These are phyloP conservation scores for Drosophila stalkeri DNA, from an alignment of 2,888 invertebrate genomes.

Conservation along the genomic window DNA sequence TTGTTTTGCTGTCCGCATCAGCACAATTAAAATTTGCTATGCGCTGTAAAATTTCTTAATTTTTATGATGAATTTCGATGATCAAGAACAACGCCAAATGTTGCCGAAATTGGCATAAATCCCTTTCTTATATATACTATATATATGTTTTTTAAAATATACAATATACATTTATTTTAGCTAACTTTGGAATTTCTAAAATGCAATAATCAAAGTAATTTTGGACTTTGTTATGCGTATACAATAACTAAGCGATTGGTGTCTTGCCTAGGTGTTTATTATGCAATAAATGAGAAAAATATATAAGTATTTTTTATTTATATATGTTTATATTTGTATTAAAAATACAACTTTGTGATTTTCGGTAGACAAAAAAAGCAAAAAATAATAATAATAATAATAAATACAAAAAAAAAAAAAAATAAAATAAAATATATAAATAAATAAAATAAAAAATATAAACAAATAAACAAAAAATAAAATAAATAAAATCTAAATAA, in stretches of 20 bases:
- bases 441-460: too few species aligned
- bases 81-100: constrained; percentile 29
- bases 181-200: constrained; percentile 42
- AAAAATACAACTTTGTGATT: background rate
- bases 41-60: constrained; percentile 78
- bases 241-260: background rate
- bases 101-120: constrained; percentile 5
- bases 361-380: too few species aligned
- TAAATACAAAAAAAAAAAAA: too few species aligned
- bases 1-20: constrained; percentile 49
- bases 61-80: constrained; percentile 77
- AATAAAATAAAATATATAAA: too few species aligned
- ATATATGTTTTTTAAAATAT: constrained; percentile 20
- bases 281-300: background rate
- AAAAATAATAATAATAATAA: too few species aligned
- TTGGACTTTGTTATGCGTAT: constrained; percentile 6
- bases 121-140: background rate
- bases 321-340: background rate
- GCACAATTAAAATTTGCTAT: constrained; percentile 72
- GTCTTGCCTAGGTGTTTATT: background rate
- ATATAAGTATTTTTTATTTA: background rate
- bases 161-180: constrained; percentile 25
- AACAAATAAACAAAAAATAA: too few species aligned
- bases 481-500: too few species aligned
- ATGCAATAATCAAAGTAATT: constrained; percentile 47